These are phyloP conservation scores for Cyphomyrus plagiostoma DNA, from an alignment of 2,113 vertebrate species.

Conservation along the genomic window DNA sequence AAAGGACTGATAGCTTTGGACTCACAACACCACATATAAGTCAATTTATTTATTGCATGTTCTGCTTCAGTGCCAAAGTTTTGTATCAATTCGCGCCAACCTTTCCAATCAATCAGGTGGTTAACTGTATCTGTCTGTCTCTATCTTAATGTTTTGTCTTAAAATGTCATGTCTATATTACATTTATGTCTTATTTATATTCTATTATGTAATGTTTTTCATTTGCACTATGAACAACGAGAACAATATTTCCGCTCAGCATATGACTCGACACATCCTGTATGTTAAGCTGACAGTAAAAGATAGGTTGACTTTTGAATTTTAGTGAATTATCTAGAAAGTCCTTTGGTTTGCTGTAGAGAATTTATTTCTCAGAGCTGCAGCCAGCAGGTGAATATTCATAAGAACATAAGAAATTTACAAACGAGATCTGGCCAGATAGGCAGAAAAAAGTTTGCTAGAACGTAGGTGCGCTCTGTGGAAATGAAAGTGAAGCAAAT, in stretches of 20 bases:
- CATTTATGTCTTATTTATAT: background rate
- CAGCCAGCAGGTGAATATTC: background rate
- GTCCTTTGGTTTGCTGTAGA: background rate
- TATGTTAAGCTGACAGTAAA: background rate
- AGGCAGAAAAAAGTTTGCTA: background rate
- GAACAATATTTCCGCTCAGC: background rate
- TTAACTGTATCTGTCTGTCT: background rate
- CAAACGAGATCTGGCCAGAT: background rate
- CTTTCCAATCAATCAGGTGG: background rate
- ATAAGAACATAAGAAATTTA: no score
- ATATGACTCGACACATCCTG: background rate
- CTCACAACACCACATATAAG: background rate
- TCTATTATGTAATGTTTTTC: background rate
- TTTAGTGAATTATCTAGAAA: background rate
- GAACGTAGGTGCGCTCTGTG: background rate
- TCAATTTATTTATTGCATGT: background rate
- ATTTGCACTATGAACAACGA: background rate
- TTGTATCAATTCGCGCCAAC: background rate
- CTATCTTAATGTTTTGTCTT: background rate
- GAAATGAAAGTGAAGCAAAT: conserved; percentile 4
- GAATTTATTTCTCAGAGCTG: background rate
- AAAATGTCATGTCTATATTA: background rate
- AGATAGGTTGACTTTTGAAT: background rate
- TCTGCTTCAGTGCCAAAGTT: background rate
- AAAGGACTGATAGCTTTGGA: background rate